A percentile compares a stretch with the other conserved stretches of the same genome.
Evolutionary conservation across 2,797 vertebrate species (phyloP).

Genomic region (Macropus fuliginosus): DNA sequence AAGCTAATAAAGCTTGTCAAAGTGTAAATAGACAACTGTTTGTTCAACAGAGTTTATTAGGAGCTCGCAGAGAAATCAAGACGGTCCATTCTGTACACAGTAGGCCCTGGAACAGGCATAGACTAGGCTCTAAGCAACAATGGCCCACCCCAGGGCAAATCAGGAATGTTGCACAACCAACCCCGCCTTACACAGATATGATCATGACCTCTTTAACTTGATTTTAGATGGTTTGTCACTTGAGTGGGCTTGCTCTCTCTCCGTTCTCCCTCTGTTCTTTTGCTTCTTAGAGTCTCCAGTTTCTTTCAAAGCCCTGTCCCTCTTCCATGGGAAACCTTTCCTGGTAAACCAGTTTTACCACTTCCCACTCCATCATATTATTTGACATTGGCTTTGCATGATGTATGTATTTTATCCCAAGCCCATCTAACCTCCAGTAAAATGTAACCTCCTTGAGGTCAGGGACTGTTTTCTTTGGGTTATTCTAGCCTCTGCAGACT

Average conservation of each 20-base stretch:
- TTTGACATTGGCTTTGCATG: background rate
- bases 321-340: background rate
- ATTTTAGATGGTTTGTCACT: background rate
- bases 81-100: background rate
- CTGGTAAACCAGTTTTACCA: background rate
- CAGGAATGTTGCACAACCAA: background rate
- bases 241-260: background rate
- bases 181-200: background rate
- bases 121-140: background rate
- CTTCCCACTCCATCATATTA: background rate
- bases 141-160: background rate
- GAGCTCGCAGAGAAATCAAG: slow-evolving; percentile 7
- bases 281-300: background rate
- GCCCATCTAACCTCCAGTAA: background rate
- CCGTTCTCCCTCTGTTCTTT: background rate
- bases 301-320: background rate
- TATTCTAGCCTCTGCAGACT: background rate
- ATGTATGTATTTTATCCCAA: background rate
- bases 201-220: background rate
- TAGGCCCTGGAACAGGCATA: background rate
- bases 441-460: background rate
- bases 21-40: slow-evolving; percentile 16
- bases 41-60: slow-evolving; percentile 34
- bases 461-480: background rate
- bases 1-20: slow-evolving; percentile 20